Percentiles rank a stretch among this genome's conserved stretches.
These are phyloP conservation scores for Lepus americanus DNA, from an alignment of 2,113 vertebrate genomes.

Conservation along the genomic window DNA sequence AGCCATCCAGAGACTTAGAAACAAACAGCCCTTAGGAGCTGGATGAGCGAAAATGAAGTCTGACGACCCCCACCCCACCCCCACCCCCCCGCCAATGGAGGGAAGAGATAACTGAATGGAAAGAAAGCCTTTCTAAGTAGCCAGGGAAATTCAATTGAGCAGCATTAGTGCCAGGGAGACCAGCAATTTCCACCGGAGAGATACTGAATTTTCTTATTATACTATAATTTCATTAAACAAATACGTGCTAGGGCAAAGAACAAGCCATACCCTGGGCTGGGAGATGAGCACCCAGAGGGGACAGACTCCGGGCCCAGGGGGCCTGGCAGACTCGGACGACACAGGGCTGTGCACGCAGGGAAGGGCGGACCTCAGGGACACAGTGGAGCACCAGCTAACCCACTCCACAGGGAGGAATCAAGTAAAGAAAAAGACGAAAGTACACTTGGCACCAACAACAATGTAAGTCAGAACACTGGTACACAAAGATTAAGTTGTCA, in stretches of 20 bases:
- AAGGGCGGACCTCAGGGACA: background rate
- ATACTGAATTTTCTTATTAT: background rate
- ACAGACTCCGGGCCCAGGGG: background rate
- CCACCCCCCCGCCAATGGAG: background rate
- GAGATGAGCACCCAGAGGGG: background rate
- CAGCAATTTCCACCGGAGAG: background rate
- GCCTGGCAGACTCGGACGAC: background rate
- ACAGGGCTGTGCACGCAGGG: background rate
- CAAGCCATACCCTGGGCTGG: background rate
- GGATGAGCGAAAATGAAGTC: background rate
- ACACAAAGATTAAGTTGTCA: background rate
- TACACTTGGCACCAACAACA: background rate
- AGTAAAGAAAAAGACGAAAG: background rate
- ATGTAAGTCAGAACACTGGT: background rate
- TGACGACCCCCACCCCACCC: background rate
- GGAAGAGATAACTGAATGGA: background rate
- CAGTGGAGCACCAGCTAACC: too few relatives aligned
- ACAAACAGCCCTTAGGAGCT: background rate
- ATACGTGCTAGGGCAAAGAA: background rate
- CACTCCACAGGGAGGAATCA: background rate
- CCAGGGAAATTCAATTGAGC: background rate
- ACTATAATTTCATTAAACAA: background rate
- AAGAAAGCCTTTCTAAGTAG: background rate
- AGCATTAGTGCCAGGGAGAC: background rate
- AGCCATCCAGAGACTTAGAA: background rate